Evolutionary conservation across 2,113 vertebrate genomes (phyloP).

Genomic region (Sinocyclocheilus anshuiensis): DNA sequence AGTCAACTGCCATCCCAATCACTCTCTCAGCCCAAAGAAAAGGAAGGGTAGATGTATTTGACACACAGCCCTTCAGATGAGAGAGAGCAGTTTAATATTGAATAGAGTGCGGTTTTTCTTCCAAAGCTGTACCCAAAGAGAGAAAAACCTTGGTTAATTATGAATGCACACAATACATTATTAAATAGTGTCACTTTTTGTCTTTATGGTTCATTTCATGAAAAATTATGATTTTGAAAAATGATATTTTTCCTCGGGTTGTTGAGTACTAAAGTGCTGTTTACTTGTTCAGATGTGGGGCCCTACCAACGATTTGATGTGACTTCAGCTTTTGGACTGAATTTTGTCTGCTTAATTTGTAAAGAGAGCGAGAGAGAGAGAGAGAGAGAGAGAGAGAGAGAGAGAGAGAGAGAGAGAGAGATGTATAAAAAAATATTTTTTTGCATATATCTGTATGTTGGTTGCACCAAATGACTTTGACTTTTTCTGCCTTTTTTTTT

Average conservation of each 20-base stretch:
- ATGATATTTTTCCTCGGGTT: constrained; percentile 83
- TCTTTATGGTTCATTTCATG: constrained; percentile 88
- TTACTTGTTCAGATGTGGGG: constrained; percentile 62
- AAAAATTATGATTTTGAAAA: constrained; percentile 96
- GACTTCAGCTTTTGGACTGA: neutral
- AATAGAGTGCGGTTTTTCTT: constrained; percentile 41
- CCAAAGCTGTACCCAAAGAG: constrained; percentile 22
- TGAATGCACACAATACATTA: constrained; percentile 90
- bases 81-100: constrained; percentile 37
- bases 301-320: constrained; percentile 22
- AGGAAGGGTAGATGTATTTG: neutral
- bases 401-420: no score
- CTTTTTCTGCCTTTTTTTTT: no score
- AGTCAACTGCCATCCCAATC: constrained; percentile 58
- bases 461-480: no score
- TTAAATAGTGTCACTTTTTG: constrained; percentile 91
- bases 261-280: constrained; percentile 72
- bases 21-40: constrained; percentile 15
- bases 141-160: constrained; percentile 83
- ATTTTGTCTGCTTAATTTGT: no score
- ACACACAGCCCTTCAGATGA: constrained; percentile 22
- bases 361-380: no score
- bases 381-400: no score
- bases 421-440: no score
- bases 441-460: no score